Evolutionary conservation across 1,140 invertebrate genomes (phyloP), one percentile per base, ranked within the genome.

Genomic region (Pseudomyrmex flavicornis): DNA sequence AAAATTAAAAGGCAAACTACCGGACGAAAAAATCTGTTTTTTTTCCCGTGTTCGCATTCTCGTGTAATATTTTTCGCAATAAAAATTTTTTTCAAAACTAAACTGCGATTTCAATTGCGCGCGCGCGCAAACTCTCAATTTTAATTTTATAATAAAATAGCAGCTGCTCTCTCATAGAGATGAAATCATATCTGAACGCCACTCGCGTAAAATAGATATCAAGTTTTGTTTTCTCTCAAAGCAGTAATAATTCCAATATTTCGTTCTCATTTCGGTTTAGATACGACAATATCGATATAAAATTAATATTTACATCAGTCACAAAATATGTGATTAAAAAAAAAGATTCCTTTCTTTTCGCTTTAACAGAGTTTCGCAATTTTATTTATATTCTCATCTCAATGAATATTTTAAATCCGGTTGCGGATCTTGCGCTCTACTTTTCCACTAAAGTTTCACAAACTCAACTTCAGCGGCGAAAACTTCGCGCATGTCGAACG

Each of bases 371-470:
- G 3, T n/a, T 61, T 20, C 0, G 12, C 56, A 15, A 4, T 17
- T 75, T 22, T 46, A 13, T 50, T 75, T 46, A 48, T 35, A 75
- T 26, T 75, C 26, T 17, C 17, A 75, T 17, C 44, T n/a, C 17
- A 46, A 15, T 61, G 22, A 61, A 75, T 63, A 72, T 17, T 68
- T 77, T 77, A 46, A 69, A 66, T 15, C 13, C 4, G 15, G 22
- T 12, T 66, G 48, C 35, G 26, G n/a, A 3, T 44, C 20, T 7
- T 15, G 2, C 8, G 44, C 5, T 65, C 50, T 52, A 17, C 13
- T 35, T 20, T 12, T 46, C 17, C 1, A 20, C 12, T 15, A 35
- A 54, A 20, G n/a, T 56, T 68, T 46, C 22, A 12, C 13, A 35
- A n/a, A 3, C 26, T 15, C 26, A 68, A 77, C 35, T 15, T 58